Conservation (phyloP, 2,113 vertebrate genomes). For the Malurus cyaneus region DNA sequence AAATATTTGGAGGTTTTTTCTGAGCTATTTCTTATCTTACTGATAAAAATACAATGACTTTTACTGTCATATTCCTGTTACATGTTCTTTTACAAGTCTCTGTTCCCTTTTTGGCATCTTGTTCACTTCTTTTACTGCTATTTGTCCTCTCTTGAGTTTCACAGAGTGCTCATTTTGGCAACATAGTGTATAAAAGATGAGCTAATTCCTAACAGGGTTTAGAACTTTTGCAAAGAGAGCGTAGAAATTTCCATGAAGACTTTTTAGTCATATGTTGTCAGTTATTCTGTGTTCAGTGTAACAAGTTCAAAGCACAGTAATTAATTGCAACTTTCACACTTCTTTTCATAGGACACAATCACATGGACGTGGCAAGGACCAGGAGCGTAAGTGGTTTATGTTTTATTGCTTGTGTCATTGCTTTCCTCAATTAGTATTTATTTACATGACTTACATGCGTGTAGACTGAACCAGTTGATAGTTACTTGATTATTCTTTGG, state of each 20-base stretch:
- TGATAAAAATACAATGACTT: neutral
- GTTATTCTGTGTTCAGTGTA: neutral
- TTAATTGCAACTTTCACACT: neutral
- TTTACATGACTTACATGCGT: neutral
- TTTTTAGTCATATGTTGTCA: neutral
- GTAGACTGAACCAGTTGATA: neutral
- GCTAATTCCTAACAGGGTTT: neutral
- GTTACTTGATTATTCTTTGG: neutral
- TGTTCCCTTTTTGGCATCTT: neutral
- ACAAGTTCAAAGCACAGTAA: neutral
- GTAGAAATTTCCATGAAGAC: neutral
- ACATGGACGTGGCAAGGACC: slow-evolving; percentile 98
- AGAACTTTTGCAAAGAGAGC: neutral
- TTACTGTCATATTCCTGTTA: neutral
- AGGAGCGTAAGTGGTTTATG: slow-evolving; percentile 83
- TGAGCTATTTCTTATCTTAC: neutral
- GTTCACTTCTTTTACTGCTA: neutral
- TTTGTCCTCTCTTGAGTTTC: neutral
- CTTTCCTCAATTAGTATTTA: neutral
- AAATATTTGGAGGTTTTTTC: neutral
- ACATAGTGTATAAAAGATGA: neutral
- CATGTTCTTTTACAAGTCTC: neutral
- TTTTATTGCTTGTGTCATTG: neutral
- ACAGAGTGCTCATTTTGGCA: neutral
- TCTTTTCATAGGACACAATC: slow-evolving; percentile 85